Base-by-base conservation (phyloP, 1,140 invertebrate species). In the Camponotus pennsylvanicus region DNA sequence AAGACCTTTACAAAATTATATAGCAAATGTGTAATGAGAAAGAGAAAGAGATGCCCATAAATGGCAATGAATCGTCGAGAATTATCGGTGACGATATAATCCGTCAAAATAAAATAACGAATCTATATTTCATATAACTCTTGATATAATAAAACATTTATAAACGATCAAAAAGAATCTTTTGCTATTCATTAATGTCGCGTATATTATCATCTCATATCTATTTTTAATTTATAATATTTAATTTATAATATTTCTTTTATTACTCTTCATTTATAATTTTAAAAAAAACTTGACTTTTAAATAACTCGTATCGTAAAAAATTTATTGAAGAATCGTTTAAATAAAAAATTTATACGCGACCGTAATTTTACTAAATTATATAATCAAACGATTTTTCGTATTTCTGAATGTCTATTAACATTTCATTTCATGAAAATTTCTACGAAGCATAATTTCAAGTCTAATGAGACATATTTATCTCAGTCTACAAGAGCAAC, bases 1-100 rank as follows among this genome's bases (percentile, higher is more conserved):
- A 69, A 79, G 69, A 79, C 45, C 45, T 69, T 66, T 27, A 57
- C 77, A 69, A 79, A 79, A 79, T 79, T 79, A 79, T 79, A 79
- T 42, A 52, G 77, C 77, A 57, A 79, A 69, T 67, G 63, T 67
- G 45, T 79, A 79, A 79, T 79, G 77, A 45, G 9, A 45, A 42
- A 42, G 42, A 40, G 42, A 42, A 8, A 42, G 9, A 45, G 42
- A 64, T 63, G 77, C n/a, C 34, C 63, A 27, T 27, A 27, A 27
- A 27, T 27, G 27, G 27, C 27, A 79, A 40, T 79, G 77, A 79
- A 79, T 79, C 63, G 77, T 79, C 45, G n/a, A n/a, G 63, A 37
- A 52, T 27, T 57, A 45, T 27, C 34, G 34, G 45, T 45, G 57
- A 52, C 32, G n/a, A 40, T 55, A 55, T 55, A 55, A 55, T n/a